A percentile compares a stretch with the other conserved stretches of the same genome.
phyloP scores from a whole-genome alignment of 2,797 vertebrate genomes.

The Etheostoma nigrum region DNA sequence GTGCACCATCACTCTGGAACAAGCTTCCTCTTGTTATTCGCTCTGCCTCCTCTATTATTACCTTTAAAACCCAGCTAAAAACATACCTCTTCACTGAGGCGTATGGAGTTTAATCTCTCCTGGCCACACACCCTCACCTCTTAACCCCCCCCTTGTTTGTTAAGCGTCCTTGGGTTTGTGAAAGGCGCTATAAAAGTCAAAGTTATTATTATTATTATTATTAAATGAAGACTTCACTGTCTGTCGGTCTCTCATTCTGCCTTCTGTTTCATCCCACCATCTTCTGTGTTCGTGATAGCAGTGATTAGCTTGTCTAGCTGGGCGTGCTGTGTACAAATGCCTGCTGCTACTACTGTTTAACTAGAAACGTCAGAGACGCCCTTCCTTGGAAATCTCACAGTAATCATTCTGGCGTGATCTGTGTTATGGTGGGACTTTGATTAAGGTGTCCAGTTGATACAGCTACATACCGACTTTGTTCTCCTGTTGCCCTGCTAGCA shows the following conservation, averaged over 20 bases:
- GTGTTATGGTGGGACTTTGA: slow-evolving; percentile 4
- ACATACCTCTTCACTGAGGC: no score
- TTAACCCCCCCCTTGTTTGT: no score
- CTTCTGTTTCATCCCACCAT: slow-evolving; percentile 23
- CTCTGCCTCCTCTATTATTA: no score
- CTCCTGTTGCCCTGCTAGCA: slow-evolving; percentile 16
- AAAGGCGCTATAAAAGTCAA: no score
- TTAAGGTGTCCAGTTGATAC: slow-evolving; percentile 3
- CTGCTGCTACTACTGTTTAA: slow-evolving; percentile 27
- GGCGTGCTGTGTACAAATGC: slow-evolving; percentile 11
- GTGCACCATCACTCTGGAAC: no score
- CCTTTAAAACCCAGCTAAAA: no score
- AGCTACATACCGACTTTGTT: not conserved
- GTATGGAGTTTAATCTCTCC: no score
- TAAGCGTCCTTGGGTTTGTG: no score
- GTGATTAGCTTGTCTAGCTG: slow-evolving; percentile 15
- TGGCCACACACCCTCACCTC: no score
- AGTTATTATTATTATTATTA: no score
- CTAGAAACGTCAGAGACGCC: not conserved
- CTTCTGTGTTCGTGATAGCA: slow-evolving; percentile 30
- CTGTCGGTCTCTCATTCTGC: slow-evolving; percentile 12
- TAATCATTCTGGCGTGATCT: not conserved
- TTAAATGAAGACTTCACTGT: not conserved
- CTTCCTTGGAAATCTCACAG: slow-evolving; percentile 6
- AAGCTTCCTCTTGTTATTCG: no score